Percentiles rank a stretch among this genome's conserved stretches.
These are phyloP conservation scores for Agriopis aurantiaria DNA, from an alignment of 2,888 invertebrate genomes.

Conservation along the genomic window DNA sequence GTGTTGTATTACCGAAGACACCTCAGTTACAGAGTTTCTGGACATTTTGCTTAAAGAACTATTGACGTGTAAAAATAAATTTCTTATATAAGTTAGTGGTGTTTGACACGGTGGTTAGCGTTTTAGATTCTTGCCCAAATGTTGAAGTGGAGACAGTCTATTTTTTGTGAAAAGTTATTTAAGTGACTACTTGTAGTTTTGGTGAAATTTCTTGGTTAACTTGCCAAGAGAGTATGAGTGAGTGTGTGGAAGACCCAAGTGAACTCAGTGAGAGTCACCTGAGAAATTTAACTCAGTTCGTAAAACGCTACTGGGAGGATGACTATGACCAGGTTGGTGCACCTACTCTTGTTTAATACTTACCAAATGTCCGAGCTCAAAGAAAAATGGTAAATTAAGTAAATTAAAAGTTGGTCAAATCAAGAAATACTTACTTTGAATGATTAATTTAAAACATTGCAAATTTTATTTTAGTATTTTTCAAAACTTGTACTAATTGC, in stretches of 20 bases:
- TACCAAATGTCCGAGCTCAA: background rate
- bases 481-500: too few relatives aligned
- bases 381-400: too few relatives aligned
- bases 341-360: too few relatives aligned
- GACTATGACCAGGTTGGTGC: slow-evolving; percentile 67
- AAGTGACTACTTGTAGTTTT: background rate
- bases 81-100: background rate
- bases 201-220: slow-evolving; percentile 16
- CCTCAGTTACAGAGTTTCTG: slow-evolving; percentile 18
- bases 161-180: background rate
- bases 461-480: too few relatives aligned
- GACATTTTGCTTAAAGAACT: slow-evolving; percentile 6
- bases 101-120: too few relatives aligned
- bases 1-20: slow-evolving; percentile 52
- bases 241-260: slow-evolving; percentile 51
- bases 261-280: slow-evolving; percentile 62
- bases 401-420: too few relatives aligned
- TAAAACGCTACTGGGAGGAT: slow-evolving; percentile 78
- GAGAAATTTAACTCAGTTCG: slow-evolving; percentile 67
- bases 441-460: too few relatives aligned
- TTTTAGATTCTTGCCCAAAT: background rate
- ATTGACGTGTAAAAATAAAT: background rate
- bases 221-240: slow-evolving; percentile 24
- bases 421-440: too few relatives aligned
- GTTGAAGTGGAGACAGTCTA: background rate